Percentiles rank a stretch among this genome's conserved stretches.
phyloP scores from a whole-genome alignment of 2,888 invertebrate genomes.

The Herminia tarsipennalis region DNA sequence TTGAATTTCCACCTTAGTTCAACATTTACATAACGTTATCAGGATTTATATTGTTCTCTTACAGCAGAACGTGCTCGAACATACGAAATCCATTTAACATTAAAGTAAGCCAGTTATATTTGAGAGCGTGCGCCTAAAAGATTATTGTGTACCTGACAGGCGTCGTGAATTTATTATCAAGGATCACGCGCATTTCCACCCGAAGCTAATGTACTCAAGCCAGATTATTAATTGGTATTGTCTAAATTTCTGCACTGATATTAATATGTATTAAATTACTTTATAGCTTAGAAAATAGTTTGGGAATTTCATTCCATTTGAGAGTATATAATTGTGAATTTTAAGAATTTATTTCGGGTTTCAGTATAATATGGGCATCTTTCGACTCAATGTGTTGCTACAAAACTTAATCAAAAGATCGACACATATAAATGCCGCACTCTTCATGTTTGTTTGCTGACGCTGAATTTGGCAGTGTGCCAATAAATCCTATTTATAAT shows the following conservation, averaged over 20 bases:
- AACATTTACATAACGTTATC: conserved; percentile 13
- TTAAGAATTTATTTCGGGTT: too few species aligned
- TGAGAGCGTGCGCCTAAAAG: conserved; percentile 44
- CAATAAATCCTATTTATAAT: too few species aligned
- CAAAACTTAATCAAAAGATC: too few species aligned
- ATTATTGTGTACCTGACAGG: conserved; percentile 52
- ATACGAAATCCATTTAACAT: conserved; percentile 38
- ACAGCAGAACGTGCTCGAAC: conserved; percentile 29
- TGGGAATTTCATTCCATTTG: too few species aligned
- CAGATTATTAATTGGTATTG: conserved; percentile 43
- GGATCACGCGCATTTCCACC: conserved; percentile 44
- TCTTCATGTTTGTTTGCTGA: too few species aligned
- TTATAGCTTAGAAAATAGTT: too few species aligned
- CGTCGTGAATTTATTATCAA: conserved; percentile 53
- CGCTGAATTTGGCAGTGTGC: too few species aligned
- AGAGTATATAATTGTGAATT: too few species aligned
- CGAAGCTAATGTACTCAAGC: conserved; percentile 39
- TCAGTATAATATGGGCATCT: too few species aligned
- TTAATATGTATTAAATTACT: not conserved
- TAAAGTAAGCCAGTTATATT: conserved; percentile 42
- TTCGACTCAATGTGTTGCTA: too few species aligned
- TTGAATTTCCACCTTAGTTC: too few species aligned
- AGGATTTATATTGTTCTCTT: conserved; percentile 6
- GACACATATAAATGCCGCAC: too few species aligned
- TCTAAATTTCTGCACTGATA: conserved; percentile 13